Percentiles rank a stretch among this genome's conserved stretches.
These are phyloP conservation scores for Ichneumon xanthorius DNA, from an alignment of 2,888 invertebrate genomes.

Conservation along the genomic window DNA sequence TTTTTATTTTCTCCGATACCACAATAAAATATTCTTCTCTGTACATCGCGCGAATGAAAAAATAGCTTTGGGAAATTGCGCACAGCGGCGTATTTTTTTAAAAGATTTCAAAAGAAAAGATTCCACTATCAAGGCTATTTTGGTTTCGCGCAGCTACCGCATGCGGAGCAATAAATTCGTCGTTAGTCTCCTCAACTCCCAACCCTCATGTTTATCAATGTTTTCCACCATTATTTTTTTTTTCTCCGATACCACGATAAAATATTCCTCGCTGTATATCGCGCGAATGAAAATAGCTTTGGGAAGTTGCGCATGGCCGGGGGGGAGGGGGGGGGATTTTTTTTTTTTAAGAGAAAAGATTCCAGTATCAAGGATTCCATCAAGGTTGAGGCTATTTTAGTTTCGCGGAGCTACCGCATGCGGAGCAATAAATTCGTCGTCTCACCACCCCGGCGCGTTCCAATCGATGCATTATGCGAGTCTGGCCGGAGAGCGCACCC, in stretches of 20 bases:
- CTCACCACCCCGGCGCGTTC: conserved; percentile 44
- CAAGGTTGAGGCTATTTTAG: conserved; percentile 22
- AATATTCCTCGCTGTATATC: neutral
- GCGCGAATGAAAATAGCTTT: neutral
- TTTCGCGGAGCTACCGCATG: conserved; percentile 20
- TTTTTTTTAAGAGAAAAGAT: neutral
- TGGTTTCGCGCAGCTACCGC: conserved; percentile 19
- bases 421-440: conserved; percentile 60
- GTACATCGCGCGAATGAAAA: neutral
- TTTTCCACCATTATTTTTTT: neutral
- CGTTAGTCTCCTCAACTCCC: neutral
- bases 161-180: conserved; percentile 55
- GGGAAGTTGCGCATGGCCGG: too few species aligned
- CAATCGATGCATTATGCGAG: conserved; percentile 55
- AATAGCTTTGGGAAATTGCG: neutral
- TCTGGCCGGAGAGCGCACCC: neutral
- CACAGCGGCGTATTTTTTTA: neutral
- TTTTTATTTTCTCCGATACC: neutral
- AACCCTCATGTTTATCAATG: too few species aligned
- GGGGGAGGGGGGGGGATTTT: too few species aligned
- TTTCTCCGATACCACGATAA: neutral
- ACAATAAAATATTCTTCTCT: neutral
- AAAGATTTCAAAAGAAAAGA: neutral
- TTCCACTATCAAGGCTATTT: conserved; percentile 32
- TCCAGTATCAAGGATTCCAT: conserved; percentile 47